Conservation (phyloP, 2,113 vertebrate genomes). For the Eidolon helvum region DNA sequence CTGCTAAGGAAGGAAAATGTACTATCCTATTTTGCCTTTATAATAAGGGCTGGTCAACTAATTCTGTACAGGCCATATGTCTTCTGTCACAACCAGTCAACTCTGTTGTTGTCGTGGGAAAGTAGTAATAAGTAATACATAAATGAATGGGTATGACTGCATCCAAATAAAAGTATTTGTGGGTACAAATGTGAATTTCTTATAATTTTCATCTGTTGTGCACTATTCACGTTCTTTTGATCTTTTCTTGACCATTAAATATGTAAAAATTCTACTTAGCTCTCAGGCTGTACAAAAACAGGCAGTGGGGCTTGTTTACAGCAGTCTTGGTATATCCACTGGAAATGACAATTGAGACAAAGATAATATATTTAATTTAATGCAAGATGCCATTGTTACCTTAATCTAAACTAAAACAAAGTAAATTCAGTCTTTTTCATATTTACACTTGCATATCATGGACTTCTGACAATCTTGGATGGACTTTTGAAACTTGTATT, state of each 20-base stretch:
- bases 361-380: neutral
- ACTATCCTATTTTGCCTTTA: neutral
- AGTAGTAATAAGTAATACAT: neutral
- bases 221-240: neutral
- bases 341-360: neutral
- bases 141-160: neutral
- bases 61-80: neutral
- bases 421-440: neutral
- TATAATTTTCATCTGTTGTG: neutral
- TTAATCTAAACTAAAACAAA: neutral
- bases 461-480: neutral
- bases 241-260: neutral
- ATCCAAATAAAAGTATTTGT: slow-evolving; percentile 38
- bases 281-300: neutral
- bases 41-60: neutral
- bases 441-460: neutral
- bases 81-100: neutral
- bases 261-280: neutral
- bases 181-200: neutral
- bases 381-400: neutral
- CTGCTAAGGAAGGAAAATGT: neutral
- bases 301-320: neutral
- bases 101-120: neutral
- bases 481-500: neutral
- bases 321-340: neutral